Percentiles rank a stretch among this genome's conserved stretches.
These are phyloP conservation scores for Glyptemys insculpta DNA, from an alignment of 2,797 vertebrate species.

Conservation along the genomic window DNA sequence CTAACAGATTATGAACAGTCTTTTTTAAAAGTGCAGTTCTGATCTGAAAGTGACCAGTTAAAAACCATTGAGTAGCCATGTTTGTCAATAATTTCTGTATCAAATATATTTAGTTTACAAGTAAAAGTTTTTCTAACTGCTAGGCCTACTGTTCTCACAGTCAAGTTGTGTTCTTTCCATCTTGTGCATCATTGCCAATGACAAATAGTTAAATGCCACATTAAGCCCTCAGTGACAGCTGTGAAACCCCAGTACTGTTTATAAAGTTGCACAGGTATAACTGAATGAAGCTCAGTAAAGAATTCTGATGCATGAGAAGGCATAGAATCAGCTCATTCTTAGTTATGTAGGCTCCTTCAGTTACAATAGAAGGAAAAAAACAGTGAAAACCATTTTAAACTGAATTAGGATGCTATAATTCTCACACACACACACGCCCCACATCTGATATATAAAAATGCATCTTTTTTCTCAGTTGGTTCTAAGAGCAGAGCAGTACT, in stretches of 20 bases:
- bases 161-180: neutral
- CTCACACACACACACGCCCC: accelerated
- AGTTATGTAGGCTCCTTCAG: neutral
- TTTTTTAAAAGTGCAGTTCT: neutral
- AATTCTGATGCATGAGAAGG: neutral
- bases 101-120: neutral
- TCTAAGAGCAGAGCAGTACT: neutral
- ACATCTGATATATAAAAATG: neutral
- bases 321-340: slow-evolving; percentile 7
- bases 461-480: neutral
- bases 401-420: neutral
- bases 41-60: neutral
- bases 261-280: neutral
- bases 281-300: neutral
- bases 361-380: neutral
- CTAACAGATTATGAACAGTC: neutral
- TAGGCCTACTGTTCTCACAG: neutral
- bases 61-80: neutral
- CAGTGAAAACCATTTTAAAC: neutral
- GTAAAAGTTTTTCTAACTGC: neutral
- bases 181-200: neutral
- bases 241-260: neutral
- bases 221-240: slow-evolving; percentile 1
- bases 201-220: neutral
- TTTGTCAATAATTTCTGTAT: neutral